Base-by-base conservation (phyloP, 2,888 invertebrate species). In the Prosapia bicincta region DNA sequence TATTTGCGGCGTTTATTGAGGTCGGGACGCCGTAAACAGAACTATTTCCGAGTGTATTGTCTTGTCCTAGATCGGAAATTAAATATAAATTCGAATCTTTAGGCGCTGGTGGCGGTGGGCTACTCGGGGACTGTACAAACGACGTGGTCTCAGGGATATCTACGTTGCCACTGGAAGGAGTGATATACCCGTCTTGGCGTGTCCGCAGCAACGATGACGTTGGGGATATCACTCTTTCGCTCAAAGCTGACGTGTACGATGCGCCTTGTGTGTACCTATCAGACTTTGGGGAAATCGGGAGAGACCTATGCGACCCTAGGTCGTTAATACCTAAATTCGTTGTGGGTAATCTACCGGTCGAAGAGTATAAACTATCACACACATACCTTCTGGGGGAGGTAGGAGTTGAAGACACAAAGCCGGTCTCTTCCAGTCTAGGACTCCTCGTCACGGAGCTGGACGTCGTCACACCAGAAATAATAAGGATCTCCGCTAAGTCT, bases 51-150 rank as follows among this genome's bases (percentile, higher is more conserved):
- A 43, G 43, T 20, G 70, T 32, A 1, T n/a, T n/a, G 54, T 43
- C 26, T 26, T 71, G 24, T n/a, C 71, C n/a, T 54, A 65, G 28
- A 3, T 20, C 20, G 1, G 75, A 67, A 3, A 78, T 76, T 69
- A 74, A 32, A 67, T 76, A 76, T 15, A 76, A 24, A 2, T 65
- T 72, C 5, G 74, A 70, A 72, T 93, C 92, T 76, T 90, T 90
- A 0, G 94, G 94, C 0, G 94, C 94, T 26, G 94, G 94, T 3
- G 94, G 94, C 1, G 94, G 94, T 1, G 94, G 94, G 43, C 86
- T 86, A 83, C 92, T 92, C 0, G 92, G 90, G 26, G 91, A 90
- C 76, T 86, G 84, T 78, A 84, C 54, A 13, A 74, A 54, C 23
- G 74, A 38, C n/a, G 77, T 78, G 10, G 68, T 66, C 43, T 71